phyloP scores from a whole-genome alignment of 2,113 vertebrate species.

The Paramisgurnus dabryanus region DNA sequence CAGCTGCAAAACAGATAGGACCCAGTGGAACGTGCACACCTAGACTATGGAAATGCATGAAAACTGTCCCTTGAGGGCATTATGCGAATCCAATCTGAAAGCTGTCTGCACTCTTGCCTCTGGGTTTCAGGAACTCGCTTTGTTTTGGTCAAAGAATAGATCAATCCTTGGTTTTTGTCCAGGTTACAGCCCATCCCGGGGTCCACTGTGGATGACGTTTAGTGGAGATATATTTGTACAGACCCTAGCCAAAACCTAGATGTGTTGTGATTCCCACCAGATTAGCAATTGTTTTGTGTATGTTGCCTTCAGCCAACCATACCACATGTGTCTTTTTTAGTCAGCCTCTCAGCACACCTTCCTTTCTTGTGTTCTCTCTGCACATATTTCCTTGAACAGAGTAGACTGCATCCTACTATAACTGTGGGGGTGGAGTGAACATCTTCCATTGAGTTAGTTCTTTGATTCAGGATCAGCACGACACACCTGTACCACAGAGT shows the following conservation, averaged over 20 bases:
- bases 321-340: constrained; percentile 23
- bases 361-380: constrained; percentile 11
- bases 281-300: constrained; percentile 17
- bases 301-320: constrained; percentile 32
- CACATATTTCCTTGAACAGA: constrained; percentile 25
- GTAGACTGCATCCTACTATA: constrained; percentile 22
- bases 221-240: not conserved
- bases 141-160: constrained; percentile 45
- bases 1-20: constrained; percentile 36
- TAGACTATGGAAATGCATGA: constrained; percentile 24
- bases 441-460: not conserved
- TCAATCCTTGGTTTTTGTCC: constrained; percentile 26
- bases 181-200: constrained; percentile 42
- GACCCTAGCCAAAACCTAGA: constrained; percentile 23
- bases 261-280: constrained; percentile 37
- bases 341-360: constrained; percentile 33
- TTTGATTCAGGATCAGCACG: constrained; percentile 24
- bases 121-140: constrained; percentile 32
- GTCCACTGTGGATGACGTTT: constrained; percentile 22
- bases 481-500: not conserved
- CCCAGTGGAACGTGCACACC: constrained; percentile 28
- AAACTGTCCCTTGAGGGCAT: not conserved
- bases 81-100: constrained; percentile 32
- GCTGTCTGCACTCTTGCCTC: constrained; percentile 23
- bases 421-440: constrained; percentile 33